Percentiles rank a stretch among this genome's conserved stretches.
Conservation (phyloP, 2,797 vertebrate genomes). For the Silurus aristotelis region DNA sequence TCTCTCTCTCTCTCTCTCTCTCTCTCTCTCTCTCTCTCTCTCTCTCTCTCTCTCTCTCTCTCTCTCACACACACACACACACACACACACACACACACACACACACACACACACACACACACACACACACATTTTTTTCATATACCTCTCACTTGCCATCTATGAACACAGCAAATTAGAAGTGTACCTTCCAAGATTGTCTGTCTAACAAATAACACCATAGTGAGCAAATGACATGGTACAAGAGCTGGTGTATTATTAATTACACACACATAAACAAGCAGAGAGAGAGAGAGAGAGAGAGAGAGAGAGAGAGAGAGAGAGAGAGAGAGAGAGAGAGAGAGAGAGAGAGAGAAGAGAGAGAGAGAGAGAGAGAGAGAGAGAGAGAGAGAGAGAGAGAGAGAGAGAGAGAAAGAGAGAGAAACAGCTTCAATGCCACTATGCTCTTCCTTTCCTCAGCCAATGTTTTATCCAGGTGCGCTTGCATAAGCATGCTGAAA, state of each 20-base stretch:
- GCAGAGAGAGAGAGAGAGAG: slow-evolving; percentile 1
- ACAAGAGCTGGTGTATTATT: slow-evolving; percentile 41
- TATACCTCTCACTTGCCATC: slow-evolving; percentile 54
- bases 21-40: no score
- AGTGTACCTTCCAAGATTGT: slow-evolving; percentile 91
- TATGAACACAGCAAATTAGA: slow-evolving; percentile 85
- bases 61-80: slow-evolving; percentile 65
- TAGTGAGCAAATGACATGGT: slow-evolving; percentile 6
- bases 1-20: not conserved
- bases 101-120: not conserved
- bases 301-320: not conserved
- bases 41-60: slow-evolving; percentile 46
- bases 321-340: not conserved
- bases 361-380: not conserved
- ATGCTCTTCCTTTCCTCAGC: slow-evolving; percentile 34
- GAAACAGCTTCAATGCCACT: slow-evolving; percentile 24
- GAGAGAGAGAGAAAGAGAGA: not conserved
- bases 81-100: not conserved
- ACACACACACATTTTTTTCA: not conserved
- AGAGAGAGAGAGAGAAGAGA: not conserved
- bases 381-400: not conserved
- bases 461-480: slow-evolving; percentile 48
- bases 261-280: slow-evolving; percentile 43
- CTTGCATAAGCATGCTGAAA: slow-evolving; percentile 33
- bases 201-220: slow-evolving; percentile 80